Base-by-base conservation (phyloP, 2,113 vertebrate species). In the Ctenomys sociabilis region DNA sequence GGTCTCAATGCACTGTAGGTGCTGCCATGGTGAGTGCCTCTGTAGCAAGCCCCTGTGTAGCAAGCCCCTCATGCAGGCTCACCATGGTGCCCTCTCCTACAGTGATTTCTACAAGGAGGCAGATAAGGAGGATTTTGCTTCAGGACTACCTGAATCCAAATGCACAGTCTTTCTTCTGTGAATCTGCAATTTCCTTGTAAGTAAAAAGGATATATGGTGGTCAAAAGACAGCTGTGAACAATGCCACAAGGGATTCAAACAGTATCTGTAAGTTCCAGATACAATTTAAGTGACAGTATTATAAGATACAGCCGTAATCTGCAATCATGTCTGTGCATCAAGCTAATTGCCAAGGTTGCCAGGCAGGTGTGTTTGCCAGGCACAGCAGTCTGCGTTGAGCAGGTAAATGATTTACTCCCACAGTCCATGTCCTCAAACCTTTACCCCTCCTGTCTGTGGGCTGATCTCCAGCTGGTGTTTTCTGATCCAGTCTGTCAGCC, bases 381-480 rank as follows among this genome's bases (percentile, higher is more conserved):
- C 22, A 30, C 52, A 35, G 35, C 12, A 7, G 30, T 37, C 40
- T 22, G 9, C 0, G 0, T 40, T 8, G 52, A 90, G 35, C 54
- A 30, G 72, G 88, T 96, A 37, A 97, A 93, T 93, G 70, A 95
- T 92, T 85, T 73, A 96, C 64, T 45, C 8, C 1, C 63, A 12
- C 24, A 85, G 70, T 35, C 45, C 11, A 26, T 61, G 24, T 63
- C 40, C 73, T 86, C 45, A n/a, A 73, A 85, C 61, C 37, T 35
- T 70, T 40, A 5, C 7, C 21, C 30, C 7, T 49, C 49, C 37
- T 83, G n/a, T 14, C 21, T 37, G 57, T 32, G 43, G 11, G 1
- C 32, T 86, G 40, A 37, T 63, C 26, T 84, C 54, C 78, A 32
- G 66, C 37, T 49, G 26, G 61, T 52, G 54, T 28, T 88, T 83